Base-by-base conservation (phyloP, 2,888 invertebrate species). In the Amaurobius ferox region DNA sequence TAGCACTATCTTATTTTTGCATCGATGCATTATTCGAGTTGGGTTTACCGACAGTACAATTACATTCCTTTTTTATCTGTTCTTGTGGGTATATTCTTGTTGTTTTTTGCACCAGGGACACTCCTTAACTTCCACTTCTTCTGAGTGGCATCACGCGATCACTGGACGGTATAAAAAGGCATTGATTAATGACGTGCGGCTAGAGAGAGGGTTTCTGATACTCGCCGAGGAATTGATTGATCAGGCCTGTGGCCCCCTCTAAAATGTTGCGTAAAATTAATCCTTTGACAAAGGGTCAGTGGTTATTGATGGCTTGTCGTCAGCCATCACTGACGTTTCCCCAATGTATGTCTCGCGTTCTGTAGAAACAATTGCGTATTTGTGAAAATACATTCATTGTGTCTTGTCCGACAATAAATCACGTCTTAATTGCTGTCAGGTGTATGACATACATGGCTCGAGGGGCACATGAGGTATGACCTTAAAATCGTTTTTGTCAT, bases 21-120 rank as follows among this genome's bases (percentile, higher is more conserved):
- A 55, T 55, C 55, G 55, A 19, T 11, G 23, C 19, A 55, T 55
- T 55, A 19, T 55, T 16, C 55, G 23, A 55, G 1, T 55, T 23
- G 23, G 55, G 23, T 23, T 23, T 55, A 55, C 55, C 23, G 55
- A 55, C 55, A 55, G 23, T 55, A 55, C 55, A 55, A 55, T 55
- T 55, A 55, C 55, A 55, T 55, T 55, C 55, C 23, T 55, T 23
- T 23, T 55, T 23, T 55, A 55, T 55, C 55, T 55, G 55, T 55
- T 55, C 55, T 55, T 55, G 55, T 55, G 55, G 55, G 55, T 23
- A 55, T 23, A 44, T 44, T 16, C 16, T 55, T 16, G 19, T 55
- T 3, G 3, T 55, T 55, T 55, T 55, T 55, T 19, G 23, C 19
- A 19, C 55, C 19, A 23, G 23, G 23, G 55, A 55, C 55, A 55